Evolutionary conservation across 2,797 vertebrate genomes (phyloP).

Genomic region (Artibeus lituratus): DNA sequence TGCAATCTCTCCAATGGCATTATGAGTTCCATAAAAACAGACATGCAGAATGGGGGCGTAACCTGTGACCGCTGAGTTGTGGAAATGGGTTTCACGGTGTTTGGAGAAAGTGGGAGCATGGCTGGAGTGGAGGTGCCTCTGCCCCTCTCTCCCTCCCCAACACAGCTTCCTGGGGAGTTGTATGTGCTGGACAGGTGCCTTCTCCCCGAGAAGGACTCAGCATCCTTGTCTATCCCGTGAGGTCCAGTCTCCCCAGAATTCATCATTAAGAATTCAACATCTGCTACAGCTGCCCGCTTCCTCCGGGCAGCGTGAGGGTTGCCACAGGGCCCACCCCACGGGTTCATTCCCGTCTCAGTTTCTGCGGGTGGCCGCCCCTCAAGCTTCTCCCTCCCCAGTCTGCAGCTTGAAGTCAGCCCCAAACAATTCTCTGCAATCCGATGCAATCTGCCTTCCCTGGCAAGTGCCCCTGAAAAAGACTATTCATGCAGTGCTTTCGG

Average conservation of each 20-base stretch:
- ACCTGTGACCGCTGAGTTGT: not conserved
- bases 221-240: not conserved
- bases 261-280: not conserved
- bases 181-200: not conserved
- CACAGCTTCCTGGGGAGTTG: not conserved
- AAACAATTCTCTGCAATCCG: not conserved
- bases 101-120: not conserved
- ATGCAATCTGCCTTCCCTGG: constrained; percentile 53
- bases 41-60: not conserved
- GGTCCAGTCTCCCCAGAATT: not conserved
- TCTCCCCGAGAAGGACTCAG: not conserved
- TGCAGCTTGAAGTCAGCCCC: not conserved
- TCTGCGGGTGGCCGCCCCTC: not conserved
- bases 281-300: not conserved
- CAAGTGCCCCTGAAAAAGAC: constrained; percentile 61
- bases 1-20: not conserved
- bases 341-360: not conserved
- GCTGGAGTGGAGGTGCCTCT: not conserved
- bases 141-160: too few relatives aligned
- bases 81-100: not conserved
- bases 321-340: not conserved
- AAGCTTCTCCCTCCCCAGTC: not conserved
- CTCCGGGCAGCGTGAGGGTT: not conserved
- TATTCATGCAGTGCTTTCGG: constrained; percentile 32
- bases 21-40: not conserved